Evolutionary conservation across 2,888 invertebrate genomes (phyloP).

Genomic region (Agrilus biguttatus): DNA sequence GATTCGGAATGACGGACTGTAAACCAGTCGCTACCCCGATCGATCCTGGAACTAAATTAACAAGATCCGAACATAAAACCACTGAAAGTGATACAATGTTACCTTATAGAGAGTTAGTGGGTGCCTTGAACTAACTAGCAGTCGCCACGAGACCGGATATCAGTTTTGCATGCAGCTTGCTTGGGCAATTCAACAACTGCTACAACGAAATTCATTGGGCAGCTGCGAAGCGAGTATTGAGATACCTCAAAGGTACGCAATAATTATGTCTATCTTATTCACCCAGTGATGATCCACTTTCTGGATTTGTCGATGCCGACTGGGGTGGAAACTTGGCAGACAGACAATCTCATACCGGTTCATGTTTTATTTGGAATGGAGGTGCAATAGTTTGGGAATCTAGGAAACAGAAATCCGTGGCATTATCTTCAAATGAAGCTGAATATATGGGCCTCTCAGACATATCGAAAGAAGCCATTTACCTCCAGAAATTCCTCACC

Average conservation of each 20-base stretch:
- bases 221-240: conserved; percentile 9
- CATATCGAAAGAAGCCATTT: neutral
- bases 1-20: conserved; percentile 16
- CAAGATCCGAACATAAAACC: conserved; percentile 1
- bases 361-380: conserved; percentile 2
- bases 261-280: conserved; percentile 4
- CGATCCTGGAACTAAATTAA: conserved; percentile 6
- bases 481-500: conserved; percentile 1
- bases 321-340: conserved; percentile 8
- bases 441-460: too few species aligned
- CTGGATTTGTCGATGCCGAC: conserved; percentile 9
- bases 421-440: too few species aligned
- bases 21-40: conserved; percentile 15
- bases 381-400: conserved; percentile 3
- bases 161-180: conserved; percentile 6
- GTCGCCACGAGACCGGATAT: conserved; percentile 8
- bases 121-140: conserved; percentile 10
- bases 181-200: too few species aligned
- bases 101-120: conserved; percentile 10
- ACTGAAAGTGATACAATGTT: conserved; percentile 1
- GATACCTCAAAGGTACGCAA: conserved; percentile 9
- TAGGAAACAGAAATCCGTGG: conserved; percentile 7
- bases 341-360: conserved; percentile 9
- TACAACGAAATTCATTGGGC: conserved; percentile 3
- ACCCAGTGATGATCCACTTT: neutral